Evolutionary conservation across 2,113 vertebrate genomes (phyloP), one percentile per base, ranked within the genome.

Genomic region (Pachycephala philippinensis): DNA sequence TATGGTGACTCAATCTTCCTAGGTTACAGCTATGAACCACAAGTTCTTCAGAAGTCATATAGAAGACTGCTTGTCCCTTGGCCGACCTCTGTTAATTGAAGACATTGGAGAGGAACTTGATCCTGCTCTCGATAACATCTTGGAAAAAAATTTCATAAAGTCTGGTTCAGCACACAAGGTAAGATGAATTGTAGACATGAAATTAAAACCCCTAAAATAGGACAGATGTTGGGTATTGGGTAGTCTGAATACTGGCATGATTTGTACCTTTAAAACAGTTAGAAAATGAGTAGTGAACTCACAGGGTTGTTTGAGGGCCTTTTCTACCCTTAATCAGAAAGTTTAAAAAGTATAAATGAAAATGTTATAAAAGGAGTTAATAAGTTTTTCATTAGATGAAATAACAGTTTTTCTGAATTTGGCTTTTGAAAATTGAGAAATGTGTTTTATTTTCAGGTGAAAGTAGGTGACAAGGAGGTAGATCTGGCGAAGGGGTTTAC

Each of bases 91-190:
- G 64, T 97, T 99, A 92, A 88, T 99, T 71, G 98, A 99, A 97
- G 98, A 99, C 42, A 91, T 99, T n/a, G 98, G 98, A 33, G 98
- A 99, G 89, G 98, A 99, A 49, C 97, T 99, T 75, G 98, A 99
- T 93, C 98, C 98, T 15, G 97, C 97, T 60, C 92, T 99, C 81
- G 98, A 99, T 97, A 98, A 98, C 93, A 97, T 99, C 72, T 95
- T 99, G 92, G 98, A 99, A 97, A 99, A 99, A 93, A 99, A 98
- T 97, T 99, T 98, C 95, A 98, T 99, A 80, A 99, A 98, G 95
- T 98, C 98, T 88, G 98, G 98, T 79, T 98, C 98, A 45, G 98
- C 97, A 14, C 96, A 97, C 37, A 99, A 98, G 96, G 98, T 98
- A 97, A 97, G 96, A 85, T 60, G 19, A 56, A 80, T 75, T 56